Conservation (phyloP, 2,888 invertebrate genomes). For the Xanthostigma xanthostigma region DNA sequence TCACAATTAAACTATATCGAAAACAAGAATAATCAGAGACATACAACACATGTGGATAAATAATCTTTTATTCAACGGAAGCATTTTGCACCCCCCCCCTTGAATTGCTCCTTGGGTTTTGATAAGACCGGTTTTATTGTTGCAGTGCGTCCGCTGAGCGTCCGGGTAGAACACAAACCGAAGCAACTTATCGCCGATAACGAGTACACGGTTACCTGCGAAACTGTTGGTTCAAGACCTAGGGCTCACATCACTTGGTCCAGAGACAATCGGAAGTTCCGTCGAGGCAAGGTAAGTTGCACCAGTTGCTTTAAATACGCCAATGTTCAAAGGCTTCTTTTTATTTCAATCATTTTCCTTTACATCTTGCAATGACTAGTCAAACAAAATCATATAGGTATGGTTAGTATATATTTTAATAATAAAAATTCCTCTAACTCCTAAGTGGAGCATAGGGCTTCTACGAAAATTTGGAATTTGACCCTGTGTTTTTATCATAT, state of each 20-base stretch:
- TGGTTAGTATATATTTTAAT: no score
- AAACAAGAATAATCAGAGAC: no score
- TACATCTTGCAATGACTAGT: background rate
- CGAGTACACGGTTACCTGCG: conserved; percentile 65
- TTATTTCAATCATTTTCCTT: background rate
- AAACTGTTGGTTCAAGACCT: conserved; percentile 73
- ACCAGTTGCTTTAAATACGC: conserved; percentile 1
- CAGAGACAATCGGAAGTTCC: conserved; percentile 63
- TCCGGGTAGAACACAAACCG: conserved; percentile 63
- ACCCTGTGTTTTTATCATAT: no score
- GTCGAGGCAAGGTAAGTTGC: conserved; percentile 51
- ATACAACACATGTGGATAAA: no score
- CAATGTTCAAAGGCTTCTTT: conserved; percentile 1
- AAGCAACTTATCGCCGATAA: conserved; percentile 61
- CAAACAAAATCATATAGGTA: no score
- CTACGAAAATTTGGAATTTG: no score
- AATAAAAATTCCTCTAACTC: no score
- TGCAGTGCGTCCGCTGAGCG: conserved; percentile 67
- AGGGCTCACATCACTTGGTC: conserved; percentile 74
- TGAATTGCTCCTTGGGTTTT: no score
- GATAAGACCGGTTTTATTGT: conserved; percentile 11
- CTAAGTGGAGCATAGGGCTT: no score
- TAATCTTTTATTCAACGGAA: no score
- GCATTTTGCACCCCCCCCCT: no score
- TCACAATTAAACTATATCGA: no score